A percentile compares a stretch with the other conserved stretches of the same genome.
Evolutionary conservation across 2,888 invertebrate genomes (phyloP).

Genomic region (Bruchidius siliquastri): DNA sequence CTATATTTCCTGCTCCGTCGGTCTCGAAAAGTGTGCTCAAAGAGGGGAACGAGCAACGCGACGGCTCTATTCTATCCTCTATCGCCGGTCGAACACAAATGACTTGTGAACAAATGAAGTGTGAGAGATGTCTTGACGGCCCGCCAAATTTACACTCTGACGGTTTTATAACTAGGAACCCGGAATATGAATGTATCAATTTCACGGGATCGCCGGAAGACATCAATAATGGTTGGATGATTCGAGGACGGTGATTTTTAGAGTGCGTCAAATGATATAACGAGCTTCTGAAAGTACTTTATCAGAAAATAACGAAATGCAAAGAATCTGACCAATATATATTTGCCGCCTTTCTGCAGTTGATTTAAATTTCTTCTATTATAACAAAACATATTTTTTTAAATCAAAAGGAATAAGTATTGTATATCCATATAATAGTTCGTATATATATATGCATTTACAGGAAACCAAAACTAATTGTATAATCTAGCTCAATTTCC

Average conservation of each 20-base stretch:
- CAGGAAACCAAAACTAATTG: no score
- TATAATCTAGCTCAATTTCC: not conserved
- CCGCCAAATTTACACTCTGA: slow-evolving; percentile 40
- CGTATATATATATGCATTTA: no score
- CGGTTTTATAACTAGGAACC: slow-evolving; percentile 36
- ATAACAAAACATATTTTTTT: no score
- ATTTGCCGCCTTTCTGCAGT: no score
- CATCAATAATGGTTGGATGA: not conserved
- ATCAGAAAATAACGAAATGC: not conserved
- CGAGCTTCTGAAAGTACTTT: slow-evolving; percentile 5
- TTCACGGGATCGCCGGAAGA: slow-evolving; percentile 20
- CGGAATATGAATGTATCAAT: slow-evolving; percentile 41
- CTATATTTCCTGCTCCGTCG: not conserved
- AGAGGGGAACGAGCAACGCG: not conserved
- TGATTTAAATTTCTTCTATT: no score
- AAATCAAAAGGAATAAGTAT: no score
- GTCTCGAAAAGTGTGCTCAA: not conserved
- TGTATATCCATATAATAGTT: no score
- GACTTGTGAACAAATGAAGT: slow-evolving; percentile 44
- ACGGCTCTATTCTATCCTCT: slow-evolving; percentile 41
- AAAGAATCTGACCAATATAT: not conserved
- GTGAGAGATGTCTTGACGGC: slow-evolving; percentile 42
- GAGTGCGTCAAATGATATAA: not conserved
- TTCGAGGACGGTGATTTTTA: slow-evolving; percentile 1
- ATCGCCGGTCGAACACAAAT: slow-evolving; percentile 32